Conservation (phyloP, 1,140 invertebrate species). For the Euwallacea fornicatus region DNA sequence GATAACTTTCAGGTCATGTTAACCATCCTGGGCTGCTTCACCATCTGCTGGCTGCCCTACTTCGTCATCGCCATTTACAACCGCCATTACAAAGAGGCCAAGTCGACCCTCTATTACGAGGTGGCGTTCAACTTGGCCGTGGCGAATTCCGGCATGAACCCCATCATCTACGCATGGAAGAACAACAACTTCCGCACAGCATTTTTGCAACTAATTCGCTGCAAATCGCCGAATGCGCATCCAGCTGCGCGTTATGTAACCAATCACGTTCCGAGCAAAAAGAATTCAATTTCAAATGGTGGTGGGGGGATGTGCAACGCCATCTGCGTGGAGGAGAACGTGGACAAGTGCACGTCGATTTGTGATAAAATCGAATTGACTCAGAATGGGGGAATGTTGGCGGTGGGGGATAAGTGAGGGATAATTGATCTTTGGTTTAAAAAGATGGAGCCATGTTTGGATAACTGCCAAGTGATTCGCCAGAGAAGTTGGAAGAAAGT, state of each 20-base stretch:
- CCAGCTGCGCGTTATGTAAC: conserved; percentile 46
- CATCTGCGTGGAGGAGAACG: neutral
- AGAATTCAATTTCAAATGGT: conserved; percentile 33
- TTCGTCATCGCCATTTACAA: conserved; percentile 66
- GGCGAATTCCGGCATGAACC: conserved; percentile 75
- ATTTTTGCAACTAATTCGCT: conserved; percentile 65
- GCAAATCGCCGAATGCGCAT: conserved; percentile 56
- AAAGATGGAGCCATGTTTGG: too few relatives aligned
- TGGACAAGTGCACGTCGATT: conserved; percentile 15
- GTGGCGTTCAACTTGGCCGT: conserved; percentile 70
- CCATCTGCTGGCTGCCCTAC: conserved; percentile 75
- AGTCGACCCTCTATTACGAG: conserved; percentile 64
- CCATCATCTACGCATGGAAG: conserved; percentile 81
- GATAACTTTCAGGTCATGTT: conserved; percentile 66
- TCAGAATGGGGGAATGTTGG: too few relatives aligned
- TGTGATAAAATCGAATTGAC: conserved; percentile 10
- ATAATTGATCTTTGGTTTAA: too few relatives aligned
- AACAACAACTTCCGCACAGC: conserved; percentile 71
- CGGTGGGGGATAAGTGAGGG: too few relatives aligned
- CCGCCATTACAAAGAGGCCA: conserved; percentile 57
- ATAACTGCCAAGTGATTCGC: too few relatives aligned
- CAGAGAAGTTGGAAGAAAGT: too few relatives aligned
- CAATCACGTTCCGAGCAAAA: conserved; percentile 49
- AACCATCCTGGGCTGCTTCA: conserved; percentile 72
- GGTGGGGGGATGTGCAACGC: neutral